Evolutionary conservation across 2,113 vertebrate species (phyloP), one percentile per base, ranked within the genome.

Genomic region (Hippocampus mohnikei): DNA sequence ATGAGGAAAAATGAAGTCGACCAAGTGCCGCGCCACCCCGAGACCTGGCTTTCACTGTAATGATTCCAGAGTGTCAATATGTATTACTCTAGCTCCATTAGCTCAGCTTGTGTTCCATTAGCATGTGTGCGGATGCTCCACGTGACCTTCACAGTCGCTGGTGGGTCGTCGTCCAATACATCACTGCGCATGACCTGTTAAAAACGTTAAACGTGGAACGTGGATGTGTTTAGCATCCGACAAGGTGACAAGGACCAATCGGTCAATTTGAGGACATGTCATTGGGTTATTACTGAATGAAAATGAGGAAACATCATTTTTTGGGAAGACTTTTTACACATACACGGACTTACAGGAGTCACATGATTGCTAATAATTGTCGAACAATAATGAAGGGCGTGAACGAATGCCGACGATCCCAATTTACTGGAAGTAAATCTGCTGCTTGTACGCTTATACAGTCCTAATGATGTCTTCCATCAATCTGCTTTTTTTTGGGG

Each of bases 11-110:
- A 79, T 76, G 62, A 86, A 84, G 82, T 72, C 76, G 76, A 86
- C 76, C 78, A 64, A 76, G 79, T 70, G 67, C 80, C 68, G 40
- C 58, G 72, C n/a, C 37, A 15, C 72, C 0, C 4, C 0, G 61
- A 79, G 75, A 74, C 77, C 64, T 44, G 8, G 10, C 75, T 80
- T 77, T 80, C 73, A 67, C 73, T 0, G 42, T 58, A 83, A 84
- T 74, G 74, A 82, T 78, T 86, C 72, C 67, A 15, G 46, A 66
- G 62, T 87, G 84, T 81, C 84, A 84, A 87, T 89, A 84, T 85
- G 76, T 89, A 84, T 90, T 86, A 85, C 77, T 72, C 72, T 73
- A 66, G 73, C 67, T 83, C 82, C 84, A 87, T 88, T 88, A 88
- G 85, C 65, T 44, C 52, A 8, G 29, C 73, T 71, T 67, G 40